These are phyloP conservation scores for Triplophysa rosa DNA, from an alignment of 2,113 vertebrate species.

Conservation along the genomic window DNA sequence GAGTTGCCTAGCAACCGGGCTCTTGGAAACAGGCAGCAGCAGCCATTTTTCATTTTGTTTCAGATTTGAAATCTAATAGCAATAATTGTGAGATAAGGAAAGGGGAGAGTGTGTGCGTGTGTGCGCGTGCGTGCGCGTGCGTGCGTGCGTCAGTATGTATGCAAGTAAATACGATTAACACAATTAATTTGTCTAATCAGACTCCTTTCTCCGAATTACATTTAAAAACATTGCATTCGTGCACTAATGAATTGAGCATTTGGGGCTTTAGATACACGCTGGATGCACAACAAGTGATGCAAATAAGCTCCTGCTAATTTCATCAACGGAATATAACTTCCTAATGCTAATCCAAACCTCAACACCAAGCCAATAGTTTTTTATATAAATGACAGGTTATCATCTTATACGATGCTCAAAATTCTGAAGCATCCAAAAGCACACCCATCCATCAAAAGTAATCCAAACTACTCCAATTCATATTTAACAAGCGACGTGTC, in stretches of 20 bases:
- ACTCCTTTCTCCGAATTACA: slow-evolving; percentile 10
- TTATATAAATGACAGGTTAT: too few relatives aligned
- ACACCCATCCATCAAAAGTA: too few relatives aligned
- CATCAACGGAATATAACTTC: neutral
- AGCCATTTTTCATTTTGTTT: slow-evolving; percentile 52
- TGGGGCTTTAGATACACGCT: neutral
- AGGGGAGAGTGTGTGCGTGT: neutral
- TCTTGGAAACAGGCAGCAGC: slow-evolving; percentile 47
- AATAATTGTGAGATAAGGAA: neutral
- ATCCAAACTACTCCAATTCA: too few relatives aligned
- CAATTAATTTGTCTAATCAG: slow-evolving; percentile 33
- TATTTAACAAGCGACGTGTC: too few relatives aligned
- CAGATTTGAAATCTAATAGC: slow-evolving; percentile 42
- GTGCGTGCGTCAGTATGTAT: neutral
- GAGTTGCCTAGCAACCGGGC: slow-evolving; percentile 53
- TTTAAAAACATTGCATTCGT: slow-evolving; percentile 31
- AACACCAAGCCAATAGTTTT: too few relatives aligned
- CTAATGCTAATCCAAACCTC: neutral
- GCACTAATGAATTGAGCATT: slow-evolving; percentile 33
- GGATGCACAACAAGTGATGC: neutral
- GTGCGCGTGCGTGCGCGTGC: too few relatives aligned
- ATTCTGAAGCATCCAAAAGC: too few relatives aligned
- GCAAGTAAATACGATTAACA: slow-evolving; percentile 10
- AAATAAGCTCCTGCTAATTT: neutral
- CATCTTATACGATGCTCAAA: too few relatives aligned